Conservation (phyloP, 2,797 vertebrate species). For the Sandelia bainsii region DNA sequence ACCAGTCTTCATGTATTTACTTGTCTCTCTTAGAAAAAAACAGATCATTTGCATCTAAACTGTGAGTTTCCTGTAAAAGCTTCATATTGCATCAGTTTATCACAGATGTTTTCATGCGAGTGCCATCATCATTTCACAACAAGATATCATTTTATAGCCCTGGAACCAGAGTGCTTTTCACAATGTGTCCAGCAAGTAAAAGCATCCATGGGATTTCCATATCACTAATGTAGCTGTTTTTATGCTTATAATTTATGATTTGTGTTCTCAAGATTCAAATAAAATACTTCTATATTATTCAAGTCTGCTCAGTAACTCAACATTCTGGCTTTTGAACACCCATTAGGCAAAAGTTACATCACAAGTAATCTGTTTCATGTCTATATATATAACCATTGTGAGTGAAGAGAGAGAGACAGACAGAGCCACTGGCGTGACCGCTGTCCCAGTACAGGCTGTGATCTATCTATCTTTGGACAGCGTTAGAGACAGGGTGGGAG, state of each 20-base stretch:
- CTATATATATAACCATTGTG: conserved; percentile 74
- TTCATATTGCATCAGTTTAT: conserved; percentile 22
- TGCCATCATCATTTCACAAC: conserved; percentile 11
- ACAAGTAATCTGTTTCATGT: conserved; percentile 56
- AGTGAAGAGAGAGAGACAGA: conserved; percentile 39
- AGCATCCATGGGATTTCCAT: background rate
- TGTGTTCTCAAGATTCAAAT: background rate
- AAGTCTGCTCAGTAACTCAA: conserved; percentile 9
- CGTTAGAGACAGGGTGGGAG: background rate
- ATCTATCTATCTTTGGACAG: conserved; percentile 54
- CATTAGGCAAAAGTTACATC: conserved; percentile 67
- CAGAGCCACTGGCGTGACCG: conserved; percentile 59
- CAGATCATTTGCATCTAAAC: background rate
- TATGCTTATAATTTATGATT: background rate
- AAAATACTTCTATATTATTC: background rate
- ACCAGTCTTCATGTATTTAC: background rate
- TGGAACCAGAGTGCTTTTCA: background rate
- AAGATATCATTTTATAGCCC: background rate
- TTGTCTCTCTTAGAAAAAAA: background rate
- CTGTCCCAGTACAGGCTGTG: conserved; percentile 55
- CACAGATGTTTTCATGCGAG: background rate
- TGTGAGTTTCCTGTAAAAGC: conserved; percentile 13
- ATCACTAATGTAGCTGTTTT: background rate
- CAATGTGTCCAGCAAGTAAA: background rate
- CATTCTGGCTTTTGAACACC: conserved; percentile 32